Conservation (phyloP, 2,113 vertebrate species). For the Vidua macroura region DNA sequence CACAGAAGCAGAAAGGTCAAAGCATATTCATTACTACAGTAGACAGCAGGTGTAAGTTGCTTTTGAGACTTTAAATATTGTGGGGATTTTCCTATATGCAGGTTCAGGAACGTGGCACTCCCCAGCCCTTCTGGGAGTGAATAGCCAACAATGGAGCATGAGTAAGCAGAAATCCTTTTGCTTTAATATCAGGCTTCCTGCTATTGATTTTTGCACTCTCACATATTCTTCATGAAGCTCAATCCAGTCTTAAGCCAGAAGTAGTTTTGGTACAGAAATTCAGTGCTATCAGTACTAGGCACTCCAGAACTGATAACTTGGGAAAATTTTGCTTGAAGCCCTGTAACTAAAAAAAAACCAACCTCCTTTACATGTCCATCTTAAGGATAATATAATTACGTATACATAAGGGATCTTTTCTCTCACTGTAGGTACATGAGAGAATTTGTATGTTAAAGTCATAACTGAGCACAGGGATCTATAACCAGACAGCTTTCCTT, state of each 20-base stretch:
- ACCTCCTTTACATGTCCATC: fast-evolving
- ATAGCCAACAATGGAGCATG: not conserved
- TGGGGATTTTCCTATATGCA: not conserved
- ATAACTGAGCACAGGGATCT: not conserved
- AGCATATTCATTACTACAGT: not conserved
- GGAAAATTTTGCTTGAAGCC: not conserved
- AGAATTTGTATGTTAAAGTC: not conserved
- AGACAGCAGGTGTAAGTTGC: not conserved
- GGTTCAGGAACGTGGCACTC: not conserved
- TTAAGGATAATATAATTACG: not conserved
- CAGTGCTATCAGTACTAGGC: not conserved
- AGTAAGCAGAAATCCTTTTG: not conserved
- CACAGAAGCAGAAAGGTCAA: not conserved
- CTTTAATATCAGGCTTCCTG: not conserved
- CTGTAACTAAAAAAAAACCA: not conserved
- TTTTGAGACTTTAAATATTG: not conserved
- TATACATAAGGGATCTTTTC: not conserved
- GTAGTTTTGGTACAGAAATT: not conserved
- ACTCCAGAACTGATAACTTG: not conserved
- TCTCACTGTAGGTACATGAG: not conserved
- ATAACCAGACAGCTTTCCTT: not conserved
- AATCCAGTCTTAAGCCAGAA: not conserved
- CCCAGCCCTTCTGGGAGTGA: not conserved
- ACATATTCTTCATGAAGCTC: not conserved
- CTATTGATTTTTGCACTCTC: not conserved